Conservation (phyloP, 2,113 vertebrate genomes). For the Oreochromis niloticus region DNA sequence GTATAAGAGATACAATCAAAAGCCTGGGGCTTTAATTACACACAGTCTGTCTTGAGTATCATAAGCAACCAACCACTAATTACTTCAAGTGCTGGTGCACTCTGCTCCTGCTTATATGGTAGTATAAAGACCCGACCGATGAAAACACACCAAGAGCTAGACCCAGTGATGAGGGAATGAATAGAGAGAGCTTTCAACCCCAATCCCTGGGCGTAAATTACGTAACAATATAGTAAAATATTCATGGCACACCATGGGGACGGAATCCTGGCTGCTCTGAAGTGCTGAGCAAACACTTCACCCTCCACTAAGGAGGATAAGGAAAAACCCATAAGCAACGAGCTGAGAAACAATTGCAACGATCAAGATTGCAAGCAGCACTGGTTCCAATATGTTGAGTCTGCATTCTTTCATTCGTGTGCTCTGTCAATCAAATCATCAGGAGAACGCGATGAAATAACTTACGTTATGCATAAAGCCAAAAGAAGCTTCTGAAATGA, state of each 20-base stretch:
- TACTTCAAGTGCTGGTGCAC: constrained; percentile 39
- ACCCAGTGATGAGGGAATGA: constrained; percentile 21
- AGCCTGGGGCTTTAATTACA: constrained; percentile 49
- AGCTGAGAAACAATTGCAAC: constrained; percentile 18
- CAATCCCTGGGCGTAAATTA: constrained; percentile 47
- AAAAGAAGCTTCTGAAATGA: background rate
- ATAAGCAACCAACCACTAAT: constrained; percentile 47
- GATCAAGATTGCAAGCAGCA: background rate
- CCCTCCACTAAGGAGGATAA: constrained; percentile 20
- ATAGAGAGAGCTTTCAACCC: constrained; percentile 44
- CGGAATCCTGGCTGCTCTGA: constrained; percentile 46
- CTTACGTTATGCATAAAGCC: background rate
- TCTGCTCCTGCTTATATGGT: constrained; percentile 42
- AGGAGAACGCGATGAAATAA: background rate
- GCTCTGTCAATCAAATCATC: background rate
- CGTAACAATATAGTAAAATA: constrained; percentile 65
- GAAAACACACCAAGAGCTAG: constrained; percentile 29
- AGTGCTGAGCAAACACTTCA: constrained; percentile 68
- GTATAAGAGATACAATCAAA: constrained; percentile 34
- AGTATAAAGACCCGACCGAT: constrained; percentile 17
- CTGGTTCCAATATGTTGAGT: background rate
- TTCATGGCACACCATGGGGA: constrained; percentile 59
- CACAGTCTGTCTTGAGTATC: constrained; percentile 35
- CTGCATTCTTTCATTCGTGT: background rate
- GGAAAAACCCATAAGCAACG: constrained; percentile 1